A percentile compares a stretch with the other conserved stretches of the same genome.
phyloP scores from a whole-genome alignment of 2,888 invertebrate species.

The Tetheella fluctuosa region DNA sequence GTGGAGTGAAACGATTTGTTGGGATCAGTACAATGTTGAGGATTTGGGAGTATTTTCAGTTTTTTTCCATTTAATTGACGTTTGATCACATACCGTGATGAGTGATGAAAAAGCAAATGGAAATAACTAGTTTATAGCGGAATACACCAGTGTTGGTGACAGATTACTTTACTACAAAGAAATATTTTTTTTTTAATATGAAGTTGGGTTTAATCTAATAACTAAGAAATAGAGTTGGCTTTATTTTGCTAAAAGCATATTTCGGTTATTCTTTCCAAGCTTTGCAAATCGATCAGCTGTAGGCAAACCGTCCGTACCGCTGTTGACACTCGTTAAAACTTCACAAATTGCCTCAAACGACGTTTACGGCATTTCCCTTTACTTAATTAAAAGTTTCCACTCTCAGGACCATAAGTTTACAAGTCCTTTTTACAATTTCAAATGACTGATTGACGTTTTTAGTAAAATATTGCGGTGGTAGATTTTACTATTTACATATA shows the following conservation, averaged over 20 bases:
- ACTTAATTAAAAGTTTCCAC: constrained; percentile 74
- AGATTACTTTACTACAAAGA: too few species aligned
- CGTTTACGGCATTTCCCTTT: constrained; percentile 61
- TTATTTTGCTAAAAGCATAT: neutral
- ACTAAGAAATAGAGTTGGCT: neutral
- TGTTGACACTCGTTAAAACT: constrained; percentile 69
- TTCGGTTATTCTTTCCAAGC: neutral
- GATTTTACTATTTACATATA: neutral
- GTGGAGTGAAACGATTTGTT: constrained; percentile 5
- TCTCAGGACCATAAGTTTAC: constrained; percentile 42
- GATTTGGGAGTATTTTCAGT: neutral
- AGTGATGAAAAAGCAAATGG: too few species aligned
- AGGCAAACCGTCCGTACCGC: neutral
- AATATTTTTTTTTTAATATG: too few species aligned
- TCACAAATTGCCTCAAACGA: constrained; percentile 66
- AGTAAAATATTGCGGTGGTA: neutral
- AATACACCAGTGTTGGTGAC: too few species aligned
- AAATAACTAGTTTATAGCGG: too few species aligned
- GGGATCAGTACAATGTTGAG: neutral
- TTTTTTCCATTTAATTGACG: neutral
- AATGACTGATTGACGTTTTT: constrained; percentile 11
- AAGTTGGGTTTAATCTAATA: too few species aligned
- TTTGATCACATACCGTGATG: neutral
- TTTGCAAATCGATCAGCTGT: constrained; percentile 1
- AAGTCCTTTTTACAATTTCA: constrained; percentile 24